A percentile compares a stretch with the other conserved stretches of the same genome.
Evolutionary conservation across 37 sponge, comb jelly and placozoan genomes (phyloP).

Genomic region (Chondrilla cf. caribensis): DNA sequence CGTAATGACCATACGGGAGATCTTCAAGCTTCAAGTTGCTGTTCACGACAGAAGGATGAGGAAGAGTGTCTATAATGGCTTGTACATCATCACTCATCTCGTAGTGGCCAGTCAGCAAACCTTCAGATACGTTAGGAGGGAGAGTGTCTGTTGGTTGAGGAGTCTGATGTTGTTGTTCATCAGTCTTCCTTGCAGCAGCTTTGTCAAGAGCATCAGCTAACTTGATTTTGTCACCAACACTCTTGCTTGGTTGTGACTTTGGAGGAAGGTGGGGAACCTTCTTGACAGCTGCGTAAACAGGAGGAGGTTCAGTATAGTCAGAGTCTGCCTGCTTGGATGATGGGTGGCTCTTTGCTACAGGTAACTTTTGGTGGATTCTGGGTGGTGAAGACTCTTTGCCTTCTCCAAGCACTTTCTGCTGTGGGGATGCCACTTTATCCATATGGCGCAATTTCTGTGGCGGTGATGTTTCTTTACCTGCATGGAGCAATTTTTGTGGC

Average conservation of each 20-base stretch:
- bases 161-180: neutral
- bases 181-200: neutral
- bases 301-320: neutral
- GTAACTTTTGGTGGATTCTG: too few species aligned
- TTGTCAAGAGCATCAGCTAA: neutral
- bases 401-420: neutral
- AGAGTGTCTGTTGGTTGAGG: neutral
- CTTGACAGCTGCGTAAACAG: conserved; percentile 4
- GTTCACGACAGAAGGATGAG: neutral
- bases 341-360: neutral
- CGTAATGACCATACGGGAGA: conserved; percentile 8
- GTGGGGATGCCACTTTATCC: neutral
- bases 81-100: neutral
- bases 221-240: neutral
- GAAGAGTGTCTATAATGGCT: neutral
- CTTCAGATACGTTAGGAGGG: neutral
- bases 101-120: neutral
- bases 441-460: neutral
- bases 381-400: too few species aligned
- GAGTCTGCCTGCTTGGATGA: neutral
- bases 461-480: too few species aligned
- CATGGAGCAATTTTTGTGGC: too few species aligned
- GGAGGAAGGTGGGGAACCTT: neutral
- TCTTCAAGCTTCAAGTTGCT: neutral
- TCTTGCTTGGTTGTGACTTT: neutral